Base-by-base conservation (phyloP, 2,888 invertebrate species). In the Pimpla rufipes region DNA sequence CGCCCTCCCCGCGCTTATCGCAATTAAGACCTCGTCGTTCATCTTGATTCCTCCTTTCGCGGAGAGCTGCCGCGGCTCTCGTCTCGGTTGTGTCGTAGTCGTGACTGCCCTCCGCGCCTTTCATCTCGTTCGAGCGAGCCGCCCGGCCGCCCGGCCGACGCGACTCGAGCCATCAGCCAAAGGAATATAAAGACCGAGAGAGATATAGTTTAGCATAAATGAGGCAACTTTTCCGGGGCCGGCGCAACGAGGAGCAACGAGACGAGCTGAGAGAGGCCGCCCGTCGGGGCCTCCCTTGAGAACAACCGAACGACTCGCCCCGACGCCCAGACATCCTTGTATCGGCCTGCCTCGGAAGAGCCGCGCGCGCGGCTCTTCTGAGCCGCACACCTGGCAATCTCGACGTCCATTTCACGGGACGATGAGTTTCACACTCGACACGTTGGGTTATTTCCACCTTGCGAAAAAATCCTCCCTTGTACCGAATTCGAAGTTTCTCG, bases 191-290 rank as follows among this genome's bases (percentile, higher is more conserved):
- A 85, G 77, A 66, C 73, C n/a, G n/a, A n/a, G 78, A 74, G 74
- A 84, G 85, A 87, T 87, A 87, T 87, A 88, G 90, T 90, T 90
- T 89, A 89, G 87, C 90, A 88, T 90, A 90, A 90, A 89, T 88
- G 90, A 88, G 88, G 85, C 88, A 89, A 90, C 88, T 91, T 90
- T 90, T 90, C 87, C 86, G 77, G 74, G 62, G 59, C 71, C 47
- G 74, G 67, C 64, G n/a, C n/a, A n/a, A n/a, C n/a, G 64, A 78
- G 50, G 52, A 59, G 55, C 59, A 73, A 76, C 57, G 79, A 76
- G 76, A 52, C 21, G 67, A 45, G 16, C n/a, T n/a, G n/a, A n/a
- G 13, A 8, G 45, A 40, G 67, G 35, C 21, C 16, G 55, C 45
- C 21, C 16, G 55, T 50, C 64, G 35, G 37, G 16, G 40, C 7